A percentile compares a stretch with the other conserved stretches of the same genome.
These are phyloP conservation scores for Sebastes steindachneri DNA, from an alignment of 2,797 vertebrate species.

Conservation along the genomic window DNA sequence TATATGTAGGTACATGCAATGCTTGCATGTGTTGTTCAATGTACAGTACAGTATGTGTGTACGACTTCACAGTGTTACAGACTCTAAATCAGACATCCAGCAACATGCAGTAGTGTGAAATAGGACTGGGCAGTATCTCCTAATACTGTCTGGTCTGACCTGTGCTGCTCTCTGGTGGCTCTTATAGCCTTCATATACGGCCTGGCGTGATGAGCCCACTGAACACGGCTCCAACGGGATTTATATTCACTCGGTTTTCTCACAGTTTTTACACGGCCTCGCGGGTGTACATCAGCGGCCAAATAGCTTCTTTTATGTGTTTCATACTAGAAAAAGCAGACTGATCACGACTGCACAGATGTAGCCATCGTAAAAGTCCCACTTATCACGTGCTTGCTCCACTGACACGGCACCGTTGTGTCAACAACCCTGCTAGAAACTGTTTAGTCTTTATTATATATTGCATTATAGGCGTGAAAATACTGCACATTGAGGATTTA, in stretches of 20 bases:
- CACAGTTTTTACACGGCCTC: constrained; percentile 41
- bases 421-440: background rate
- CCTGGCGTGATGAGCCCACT: background rate
- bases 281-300: constrained; percentile 5
- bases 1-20: background rate
- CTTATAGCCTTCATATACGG: constrained; percentile 30
- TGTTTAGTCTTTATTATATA: background rate
- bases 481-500: background rate
- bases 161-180: constrained; percentile 58
- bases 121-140: constrained; percentile 8
- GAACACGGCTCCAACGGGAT: constrained; percentile 19
- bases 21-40: background rate
- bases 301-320: constrained; percentile 50
- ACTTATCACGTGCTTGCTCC: constrained; percentile 42
- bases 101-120: constrained; percentile 26
- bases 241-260: constrained; percentile 30
- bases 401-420: background rate
- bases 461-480: background rate
- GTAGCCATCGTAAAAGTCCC: constrained; percentile 34
- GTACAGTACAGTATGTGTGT: background rate
- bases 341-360: constrained; percentile 47
- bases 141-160: constrained; percentile 37
- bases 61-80: background rate
- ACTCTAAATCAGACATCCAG: constrained; percentile 17
- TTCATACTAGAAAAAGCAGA: constrained; percentile 42